Conservation (phyloP, 2,113 vertebrate genomes). For the Lamprologus sp. region DNA sequence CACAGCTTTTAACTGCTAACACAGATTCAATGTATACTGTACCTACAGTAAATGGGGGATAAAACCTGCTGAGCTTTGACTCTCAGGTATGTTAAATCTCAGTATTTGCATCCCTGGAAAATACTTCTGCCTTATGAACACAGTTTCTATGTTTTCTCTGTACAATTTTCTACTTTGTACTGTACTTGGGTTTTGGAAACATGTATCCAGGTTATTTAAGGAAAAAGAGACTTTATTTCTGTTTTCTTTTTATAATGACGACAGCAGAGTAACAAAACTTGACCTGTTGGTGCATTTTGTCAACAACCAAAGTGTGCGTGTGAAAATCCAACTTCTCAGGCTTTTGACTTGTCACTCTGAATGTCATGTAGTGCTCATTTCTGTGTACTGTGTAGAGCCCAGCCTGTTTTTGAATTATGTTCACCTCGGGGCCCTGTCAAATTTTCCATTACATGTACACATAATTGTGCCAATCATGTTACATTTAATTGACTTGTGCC, state of each 20-base stretch:
- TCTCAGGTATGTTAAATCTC: background rate
- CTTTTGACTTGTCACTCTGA: conserved; percentile 36
- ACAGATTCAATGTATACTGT: background rate
- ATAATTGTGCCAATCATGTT: conserved; percentile 22
- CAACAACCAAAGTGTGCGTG: conserved; percentile 62
- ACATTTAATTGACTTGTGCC: conserved; percentile 28
- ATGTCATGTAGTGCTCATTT: conserved; percentile 38
- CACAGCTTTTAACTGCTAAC: background rate
- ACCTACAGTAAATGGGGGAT: background rate
- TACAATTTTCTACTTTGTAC: conserved; percentile 55
- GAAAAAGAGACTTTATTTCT: background rate
- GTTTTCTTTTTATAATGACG: background rate
- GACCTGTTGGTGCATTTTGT: conserved; percentile 40
- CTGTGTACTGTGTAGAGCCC: background rate
- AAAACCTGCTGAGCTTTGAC: background rate
- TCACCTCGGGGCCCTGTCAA: background rate
- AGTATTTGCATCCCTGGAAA: conserved; percentile 1
- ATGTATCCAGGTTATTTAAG: conserved; percentile 5
- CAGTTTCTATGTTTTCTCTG: conserved; percentile 17
- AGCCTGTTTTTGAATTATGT: background rate
- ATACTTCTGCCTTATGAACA: conserved; percentile 66
- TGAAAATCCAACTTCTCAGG: conserved; percentile 60
- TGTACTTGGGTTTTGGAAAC: conserved; percentile 16
- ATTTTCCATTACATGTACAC: background rate
- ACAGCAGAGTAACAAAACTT: conserved; percentile 23